Base-by-base conservation (phyloP, 2,888 invertebrate genomes). In the Lottia scabra region DNA sequence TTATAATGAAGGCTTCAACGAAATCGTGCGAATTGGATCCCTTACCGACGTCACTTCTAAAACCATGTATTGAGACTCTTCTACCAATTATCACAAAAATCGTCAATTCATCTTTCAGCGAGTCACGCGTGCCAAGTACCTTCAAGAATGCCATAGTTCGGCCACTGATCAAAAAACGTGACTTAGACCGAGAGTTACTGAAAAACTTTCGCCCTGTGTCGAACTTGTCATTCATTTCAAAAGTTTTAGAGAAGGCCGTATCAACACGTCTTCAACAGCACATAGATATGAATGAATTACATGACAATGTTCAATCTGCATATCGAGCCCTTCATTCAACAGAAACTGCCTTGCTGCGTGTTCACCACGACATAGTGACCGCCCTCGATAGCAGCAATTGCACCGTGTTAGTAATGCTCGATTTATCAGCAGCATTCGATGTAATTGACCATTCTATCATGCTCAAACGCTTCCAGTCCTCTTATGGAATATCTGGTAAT, bases 161-260 rank as follows among this genome's bases (percentile, higher is more conserved):
- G 45, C 69, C 69, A 16, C 23, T 69, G 16, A 10, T 69, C 12
- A 63, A 64, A 45, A 69, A 69, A 26, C 26, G 63, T 4, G 16
- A 19, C 1, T 16, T 69, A 8, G 69, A 64, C 38, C 26, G 23
- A 68, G 62, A 68, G 43, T 16, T 6, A n/a, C 23, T 46, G n/a
- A 67, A 48, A 26, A 69, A 69, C 45, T 69, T 44, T 64, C 16
- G 69, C 43, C 69, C 64, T 4, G 69, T 64, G 12, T 69, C 69
- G 12, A 64, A 69, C 45, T 26, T 69, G 15, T 64, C 69, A 16
- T 46, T 46, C 16, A 12, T 46, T 12, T 46, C 46, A 16, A 46
- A 46, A 46, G 46, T 46, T 16, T 16, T 46, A 15, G 46, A 46
- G 16, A 46, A 46, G 46, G 46, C 16, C 16, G 46, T 46, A 16